Evolutionary conservation across 2,888 invertebrate genomes (phyloP).

Genomic region (Siphonodentalium dalli): DNA sequence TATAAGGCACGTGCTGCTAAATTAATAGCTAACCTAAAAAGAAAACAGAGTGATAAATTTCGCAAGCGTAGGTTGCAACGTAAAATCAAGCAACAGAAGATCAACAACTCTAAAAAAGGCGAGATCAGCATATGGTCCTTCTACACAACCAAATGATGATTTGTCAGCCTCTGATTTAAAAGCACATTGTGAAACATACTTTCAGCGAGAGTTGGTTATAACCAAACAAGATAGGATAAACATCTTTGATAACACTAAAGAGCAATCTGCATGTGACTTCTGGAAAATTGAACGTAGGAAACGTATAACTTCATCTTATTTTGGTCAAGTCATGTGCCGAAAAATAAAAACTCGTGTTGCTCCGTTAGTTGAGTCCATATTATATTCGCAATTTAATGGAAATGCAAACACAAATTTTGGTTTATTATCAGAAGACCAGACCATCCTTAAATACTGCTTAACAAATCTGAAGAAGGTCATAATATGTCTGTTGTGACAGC

Average conservation of each 20-base stretch:
- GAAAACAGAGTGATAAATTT: too few relatives aligned
- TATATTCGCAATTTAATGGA: not conserved
- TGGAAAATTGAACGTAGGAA: conserved; percentile 16
- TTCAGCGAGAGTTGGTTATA: not conserved
- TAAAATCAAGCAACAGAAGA: too few relatives aligned
- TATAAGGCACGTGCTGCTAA: too few relatives aligned
- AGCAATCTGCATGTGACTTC: conserved; percentile 6
- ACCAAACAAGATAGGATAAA: not conserved
- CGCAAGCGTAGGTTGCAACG: too few relatives aligned
- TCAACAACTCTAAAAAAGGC: too few relatives aligned
- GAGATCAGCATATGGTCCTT: too few relatives aligned
- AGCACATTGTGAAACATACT: not conserved
- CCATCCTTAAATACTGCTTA: not conserved
- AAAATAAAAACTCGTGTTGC: not conserved
- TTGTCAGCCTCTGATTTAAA: not conserved
- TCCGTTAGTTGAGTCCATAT: not conserved
- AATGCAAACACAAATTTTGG: not conserved
- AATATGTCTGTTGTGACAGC: not conserved
- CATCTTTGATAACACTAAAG: conserved; percentile 3
- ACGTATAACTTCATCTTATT: conserved; percentile 16
- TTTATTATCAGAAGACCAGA: not conserved
- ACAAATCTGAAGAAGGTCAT: too few relatives aligned
- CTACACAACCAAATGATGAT: too few relatives aligned
- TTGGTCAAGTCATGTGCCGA: conserved; percentile 13
- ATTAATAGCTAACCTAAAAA: too few relatives aligned